phyloP scores from a whole-genome alignment of 2,113 vertebrate genomes.

The Chaetodon auriga region DNA sequence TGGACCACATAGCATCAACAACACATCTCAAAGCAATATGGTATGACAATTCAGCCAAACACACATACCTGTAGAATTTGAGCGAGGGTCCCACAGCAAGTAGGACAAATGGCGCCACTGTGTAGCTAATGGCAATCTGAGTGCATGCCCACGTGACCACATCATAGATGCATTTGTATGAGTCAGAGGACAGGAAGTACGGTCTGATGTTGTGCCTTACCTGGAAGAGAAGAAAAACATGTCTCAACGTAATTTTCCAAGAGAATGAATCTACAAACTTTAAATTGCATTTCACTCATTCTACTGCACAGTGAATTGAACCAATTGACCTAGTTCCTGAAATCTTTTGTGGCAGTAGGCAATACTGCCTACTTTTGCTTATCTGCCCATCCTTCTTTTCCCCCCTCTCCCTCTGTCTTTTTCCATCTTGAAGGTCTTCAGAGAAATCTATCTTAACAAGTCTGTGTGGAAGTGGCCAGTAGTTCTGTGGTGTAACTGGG shows the following conservation, averaged over 20 bases:
- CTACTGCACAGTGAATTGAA: neutral
- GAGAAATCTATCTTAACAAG: constrained; percentile 13
- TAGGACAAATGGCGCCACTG: constrained; percentile 95
- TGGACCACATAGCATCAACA: neutral
- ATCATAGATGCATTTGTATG: constrained; percentile 90
- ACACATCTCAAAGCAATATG: neutral
- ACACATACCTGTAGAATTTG: constrained; percentile 92
- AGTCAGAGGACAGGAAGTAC: constrained; percentile 87
- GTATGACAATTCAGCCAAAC: neutral
- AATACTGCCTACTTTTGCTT: constrained; percentile 16
- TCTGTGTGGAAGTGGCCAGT: constrained; percentile 12
- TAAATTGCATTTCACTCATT: neutral
- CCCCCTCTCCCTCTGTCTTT: neutral
- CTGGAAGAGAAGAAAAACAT: constrained; percentile 78
- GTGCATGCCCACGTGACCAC: constrained; percentile 92
- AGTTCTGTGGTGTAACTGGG: constrained; percentile 40
- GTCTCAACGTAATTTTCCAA: neutral
- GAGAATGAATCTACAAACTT: constrained; percentile 3
- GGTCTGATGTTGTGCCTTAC: constrained; percentile 92
- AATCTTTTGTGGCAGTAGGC: constrained; percentile 3
- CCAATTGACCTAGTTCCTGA: constrained; percentile 27
- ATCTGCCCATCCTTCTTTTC: neutral
- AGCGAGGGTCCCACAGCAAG: constrained; percentile 92
- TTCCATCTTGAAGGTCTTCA: constrained; percentile 14
- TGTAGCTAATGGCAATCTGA: constrained; percentile 95